These are phyloP conservation scores for Spilogale gracilis DNA, from an alignment of 2,113 vertebrate genomes.

Conservation along the genomic window DNA sequence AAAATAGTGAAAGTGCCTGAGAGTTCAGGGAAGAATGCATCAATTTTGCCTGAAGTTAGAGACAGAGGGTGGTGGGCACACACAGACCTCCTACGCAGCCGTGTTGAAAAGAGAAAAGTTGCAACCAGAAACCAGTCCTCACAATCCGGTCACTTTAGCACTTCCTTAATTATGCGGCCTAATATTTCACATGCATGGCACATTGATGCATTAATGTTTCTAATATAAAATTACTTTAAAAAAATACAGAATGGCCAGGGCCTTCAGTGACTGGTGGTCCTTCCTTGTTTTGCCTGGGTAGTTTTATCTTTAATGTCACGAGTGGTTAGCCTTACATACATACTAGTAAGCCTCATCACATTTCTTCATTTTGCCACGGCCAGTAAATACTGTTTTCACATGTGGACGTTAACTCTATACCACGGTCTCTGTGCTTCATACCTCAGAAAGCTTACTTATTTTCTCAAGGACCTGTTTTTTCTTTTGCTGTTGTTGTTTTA, in stretches of 20 bases:
- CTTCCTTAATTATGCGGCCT: neutral
- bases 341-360: neutral
- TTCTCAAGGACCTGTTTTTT: neutral
- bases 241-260: neutral
- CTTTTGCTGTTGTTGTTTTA: neutral
- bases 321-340: neutral
- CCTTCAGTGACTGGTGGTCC: neutral
- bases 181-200: neutral
- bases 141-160: neutral
- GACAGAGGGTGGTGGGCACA: neutral
- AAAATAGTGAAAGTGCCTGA: neutral
- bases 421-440: neutral
- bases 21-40: neutral
- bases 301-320: neutral
- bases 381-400: neutral
- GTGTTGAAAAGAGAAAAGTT: neutral
- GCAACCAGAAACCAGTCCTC: neutral
- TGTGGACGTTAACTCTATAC: neutral
- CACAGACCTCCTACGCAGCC: no score
- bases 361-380: neutral
- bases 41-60: neutral
- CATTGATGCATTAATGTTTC: neutral
- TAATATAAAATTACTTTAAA: conserved; percentile 17
- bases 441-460: neutral
- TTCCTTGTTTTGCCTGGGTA: neutral